Evolutionary conservation across 2,113 vertebrate species (phyloP).

Genomic region (Thymallus thymallus): DNA sequence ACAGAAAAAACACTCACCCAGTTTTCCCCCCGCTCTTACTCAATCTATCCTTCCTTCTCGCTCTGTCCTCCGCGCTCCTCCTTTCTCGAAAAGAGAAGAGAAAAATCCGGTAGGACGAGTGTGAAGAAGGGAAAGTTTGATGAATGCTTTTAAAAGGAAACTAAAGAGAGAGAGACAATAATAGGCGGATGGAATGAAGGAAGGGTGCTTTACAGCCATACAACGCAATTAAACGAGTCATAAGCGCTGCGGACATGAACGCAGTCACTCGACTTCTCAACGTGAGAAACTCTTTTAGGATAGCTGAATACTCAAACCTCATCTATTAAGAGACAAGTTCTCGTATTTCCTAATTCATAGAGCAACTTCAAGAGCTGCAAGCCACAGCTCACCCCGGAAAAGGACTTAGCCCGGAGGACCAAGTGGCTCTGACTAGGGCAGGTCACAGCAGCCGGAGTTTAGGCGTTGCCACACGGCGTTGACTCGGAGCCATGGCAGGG

Average conservation of each 20-base stretch:
- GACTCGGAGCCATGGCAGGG: constrained; percentile 65
- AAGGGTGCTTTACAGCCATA: constrained; percentile 2
- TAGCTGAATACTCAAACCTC: background rate
- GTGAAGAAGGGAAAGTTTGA: constrained; percentile 22
- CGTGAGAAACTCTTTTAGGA: background rate
- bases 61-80: background rate
- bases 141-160: background rate
- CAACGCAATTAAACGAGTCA: background rate
- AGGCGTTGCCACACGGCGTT: constrained; percentile 25
- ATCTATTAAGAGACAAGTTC: background rate
- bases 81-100: constrained; percentile 12
- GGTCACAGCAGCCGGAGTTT: constrained; percentile 11
- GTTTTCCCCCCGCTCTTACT: background rate
- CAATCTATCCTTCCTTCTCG: constrained; percentile 1
- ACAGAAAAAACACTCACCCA: constrained; percentile 8
- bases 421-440: background rate
- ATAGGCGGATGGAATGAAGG: background rate
- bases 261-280: background rate
- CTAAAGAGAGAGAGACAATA: background rate
- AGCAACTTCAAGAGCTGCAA: background rate
- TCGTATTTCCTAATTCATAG: background rate
- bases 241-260: background rate
- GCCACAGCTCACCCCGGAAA: constrained; percentile 18
- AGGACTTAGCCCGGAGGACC: constrained; percentile 3
- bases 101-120: constrained; percentile 1